Percentiles rank a stretch among this genome's conserved stretches.
These are phyloP conservation scores for Bradypodion ventrale DNA, from an alignment of 2,797 vertebrate genomes.

Conservation along the genomic window DNA sequence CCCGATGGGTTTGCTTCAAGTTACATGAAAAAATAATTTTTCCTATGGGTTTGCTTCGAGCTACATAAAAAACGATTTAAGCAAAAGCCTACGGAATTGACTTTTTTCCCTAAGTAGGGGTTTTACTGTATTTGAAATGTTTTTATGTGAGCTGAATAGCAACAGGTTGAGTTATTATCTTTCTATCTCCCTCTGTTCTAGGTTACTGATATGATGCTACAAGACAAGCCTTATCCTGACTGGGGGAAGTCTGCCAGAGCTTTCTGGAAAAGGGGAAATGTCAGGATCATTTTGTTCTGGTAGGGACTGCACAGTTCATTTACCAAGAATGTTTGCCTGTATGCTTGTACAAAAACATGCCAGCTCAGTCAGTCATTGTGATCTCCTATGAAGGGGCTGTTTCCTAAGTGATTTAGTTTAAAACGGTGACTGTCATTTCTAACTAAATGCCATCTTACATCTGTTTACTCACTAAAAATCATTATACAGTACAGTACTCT, in stretches of 20 bases:
- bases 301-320: slow-evolving; percentile 65
- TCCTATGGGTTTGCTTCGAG: too few species aligned
- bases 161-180: not conserved
- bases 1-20: too few species aligned
- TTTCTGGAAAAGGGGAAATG: slow-evolving; percentile 94
- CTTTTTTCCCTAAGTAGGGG: too few species aligned
- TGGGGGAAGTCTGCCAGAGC: slow-evolving; percentile 92
- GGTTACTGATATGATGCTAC: slow-evolving; percentile 99
- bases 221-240: slow-evolving; percentile 91
- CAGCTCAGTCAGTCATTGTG: not conserved
- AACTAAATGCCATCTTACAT: not conserved
- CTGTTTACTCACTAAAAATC: not conserved
- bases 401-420: not conserved
- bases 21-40: too few species aligned
- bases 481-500: slow-evolving; percentile 25
- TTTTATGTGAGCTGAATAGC: not conserved
- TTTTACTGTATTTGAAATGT: not conserved
- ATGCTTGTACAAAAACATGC: not conserved
- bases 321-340: slow-evolving; percentile 34
- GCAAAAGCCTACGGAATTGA: too few species aligned
- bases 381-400: not conserved
- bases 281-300: slow-evolving; percentile 96
- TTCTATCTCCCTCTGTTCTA: slow-evolving; percentile 63
- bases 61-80: too few species aligned
- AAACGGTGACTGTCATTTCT: not conserved